A percentile compares a stretch with the other conserved stretches of the same genome.
Conservation (phyloP, 2,113 vertebrate species). For the Amia ocellicauda region DNA sequence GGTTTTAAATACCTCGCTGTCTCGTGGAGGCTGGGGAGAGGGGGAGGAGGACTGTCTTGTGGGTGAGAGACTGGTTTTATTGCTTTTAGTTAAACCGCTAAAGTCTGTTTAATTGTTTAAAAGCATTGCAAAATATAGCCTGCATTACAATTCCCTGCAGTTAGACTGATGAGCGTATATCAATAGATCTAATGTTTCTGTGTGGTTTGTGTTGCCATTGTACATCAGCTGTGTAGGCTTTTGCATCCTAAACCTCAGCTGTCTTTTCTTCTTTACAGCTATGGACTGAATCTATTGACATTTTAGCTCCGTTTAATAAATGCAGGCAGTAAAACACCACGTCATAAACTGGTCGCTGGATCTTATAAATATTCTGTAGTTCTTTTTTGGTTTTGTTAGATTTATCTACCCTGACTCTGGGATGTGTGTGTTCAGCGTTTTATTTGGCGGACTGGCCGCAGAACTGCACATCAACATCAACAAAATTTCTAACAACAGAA, state of each 20-base stretch:
- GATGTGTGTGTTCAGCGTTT: constrained; percentile 20
- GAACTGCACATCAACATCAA: constrained; percentile 39
- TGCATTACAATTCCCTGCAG: no score
- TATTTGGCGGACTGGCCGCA: constrained; percentile 36
- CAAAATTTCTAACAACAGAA: constrained; percentile 21
- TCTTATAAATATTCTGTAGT: no score
- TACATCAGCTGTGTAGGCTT: no score
- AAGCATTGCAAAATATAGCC: no score
- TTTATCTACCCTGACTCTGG: constrained; percentile 35
- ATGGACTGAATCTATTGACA: constrained; percentile 59
- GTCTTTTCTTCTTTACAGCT: no score
- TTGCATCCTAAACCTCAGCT: no score
- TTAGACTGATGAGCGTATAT: no score
- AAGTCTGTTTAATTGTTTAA: not conserved
- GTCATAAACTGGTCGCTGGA: no score
- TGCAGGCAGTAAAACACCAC: constrained; percentile 52
- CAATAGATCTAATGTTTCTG: no score
- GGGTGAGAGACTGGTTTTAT: not conserved
- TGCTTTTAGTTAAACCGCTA: not conserved
- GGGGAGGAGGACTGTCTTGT: no score
- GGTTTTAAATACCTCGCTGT: not conserved
- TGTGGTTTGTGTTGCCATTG: no score
- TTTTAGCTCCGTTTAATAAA: constrained; percentile 49
- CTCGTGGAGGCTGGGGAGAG: not conserved
- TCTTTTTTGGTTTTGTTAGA: constrained; percentile 38